These are phyloP conservation scores for Perognathus longimembris DNA, from an alignment of 2,113 vertebrate genomes.

Conservation along the genomic window DNA sequence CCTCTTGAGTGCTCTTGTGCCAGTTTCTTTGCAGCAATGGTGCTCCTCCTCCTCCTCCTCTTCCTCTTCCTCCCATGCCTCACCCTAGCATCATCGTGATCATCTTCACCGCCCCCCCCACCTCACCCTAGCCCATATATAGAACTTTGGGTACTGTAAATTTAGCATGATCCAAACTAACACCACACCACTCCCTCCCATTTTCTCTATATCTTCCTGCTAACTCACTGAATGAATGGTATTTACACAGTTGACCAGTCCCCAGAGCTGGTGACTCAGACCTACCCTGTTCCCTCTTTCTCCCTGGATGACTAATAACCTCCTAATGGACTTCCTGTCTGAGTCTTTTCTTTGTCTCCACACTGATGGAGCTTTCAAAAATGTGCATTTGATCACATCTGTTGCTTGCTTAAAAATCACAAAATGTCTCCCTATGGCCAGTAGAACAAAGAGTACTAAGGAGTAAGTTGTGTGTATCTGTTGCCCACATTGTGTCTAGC, in stretches of 20 bases:
- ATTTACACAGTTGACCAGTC: background rate
- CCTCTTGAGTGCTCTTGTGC: background rate
- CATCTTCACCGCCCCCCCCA: too few species aligned
- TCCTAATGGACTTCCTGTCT: background rate
- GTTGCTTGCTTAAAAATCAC: background rate
- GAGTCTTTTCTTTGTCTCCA: background rate
- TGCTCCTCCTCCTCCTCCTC: too few species aligned
- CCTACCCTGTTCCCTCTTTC: background rate
- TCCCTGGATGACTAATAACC: background rate
- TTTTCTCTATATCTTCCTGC: background rate
- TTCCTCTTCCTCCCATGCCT: too few species aligned
- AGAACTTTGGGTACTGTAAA: background rate
- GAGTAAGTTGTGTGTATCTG: too few species aligned
- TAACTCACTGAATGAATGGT: background rate
- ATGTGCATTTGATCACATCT: background rate
- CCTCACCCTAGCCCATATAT: background rate
- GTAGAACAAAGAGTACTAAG: background rate
- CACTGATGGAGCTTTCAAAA: background rate
- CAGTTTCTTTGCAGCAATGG: background rate
- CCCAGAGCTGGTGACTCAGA: background rate
- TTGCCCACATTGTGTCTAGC: too few species aligned
- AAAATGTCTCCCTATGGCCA: background rate
- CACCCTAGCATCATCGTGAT: too few species aligned
- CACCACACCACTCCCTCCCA: background rate
- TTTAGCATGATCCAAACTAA: fast-evolving